A percentile compares a stretch with the other conserved stretches of the same genome.
Conservation (phyloP, 2,113 vertebrate species). For the Entelurus aequoreus region DNA sequence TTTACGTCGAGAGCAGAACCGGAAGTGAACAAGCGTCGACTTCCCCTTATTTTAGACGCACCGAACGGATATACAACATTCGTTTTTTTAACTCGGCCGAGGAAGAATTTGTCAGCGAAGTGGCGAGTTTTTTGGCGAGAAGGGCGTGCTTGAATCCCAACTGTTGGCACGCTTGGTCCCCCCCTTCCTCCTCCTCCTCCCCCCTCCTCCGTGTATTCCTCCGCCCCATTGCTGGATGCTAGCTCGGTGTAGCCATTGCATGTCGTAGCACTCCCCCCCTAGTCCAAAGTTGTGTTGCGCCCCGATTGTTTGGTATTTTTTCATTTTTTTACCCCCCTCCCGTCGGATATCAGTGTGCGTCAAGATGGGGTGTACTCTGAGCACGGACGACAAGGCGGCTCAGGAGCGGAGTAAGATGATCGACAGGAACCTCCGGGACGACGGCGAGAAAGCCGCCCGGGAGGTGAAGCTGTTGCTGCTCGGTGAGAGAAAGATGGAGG, state of each 20-base stretch:
- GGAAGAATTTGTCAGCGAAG: neutral
- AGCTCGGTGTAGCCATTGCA: slow-evolving; percentile 63
- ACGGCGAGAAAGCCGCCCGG: slow-evolving; percentile 91
- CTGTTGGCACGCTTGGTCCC: slow-evolving; percentile 18
- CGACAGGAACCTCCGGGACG: slow-evolving; percentile 92
- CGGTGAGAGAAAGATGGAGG: slow-evolving; percentile 78
- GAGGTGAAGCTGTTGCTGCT: slow-evolving; percentile 95
- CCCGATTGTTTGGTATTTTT: slow-evolving; percentile 6
- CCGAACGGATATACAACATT: neutral
- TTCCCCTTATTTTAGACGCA: too few relatives aligned
- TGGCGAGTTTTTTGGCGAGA: slow-evolving; percentile 13
- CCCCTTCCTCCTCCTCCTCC: slow-evolving; percentile 7
- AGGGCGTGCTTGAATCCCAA: slow-evolving; percentile 62
- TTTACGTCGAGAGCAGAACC: slow-evolving; percentile 30
- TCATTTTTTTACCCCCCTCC: neutral
- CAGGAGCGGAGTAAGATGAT: slow-evolving; percentile 97
- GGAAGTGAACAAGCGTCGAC: slow-evolving; percentile 39
- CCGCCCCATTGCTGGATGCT: slow-evolving; percentile 52
- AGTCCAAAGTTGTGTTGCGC: slow-evolving; percentile 46
- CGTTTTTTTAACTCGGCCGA: neutral
- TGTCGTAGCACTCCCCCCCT: slow-evolving; percentile 34
- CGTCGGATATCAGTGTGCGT: slow-evolving; percentile 7
- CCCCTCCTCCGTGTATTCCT: neutral
- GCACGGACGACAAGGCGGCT: slow-evolving; percentile 94
- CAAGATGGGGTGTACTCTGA: slow-evolving; percentile 93